Conservation (phyloP, 2,797 vertebrate species). For the Amblyraja radiata region DNA sequence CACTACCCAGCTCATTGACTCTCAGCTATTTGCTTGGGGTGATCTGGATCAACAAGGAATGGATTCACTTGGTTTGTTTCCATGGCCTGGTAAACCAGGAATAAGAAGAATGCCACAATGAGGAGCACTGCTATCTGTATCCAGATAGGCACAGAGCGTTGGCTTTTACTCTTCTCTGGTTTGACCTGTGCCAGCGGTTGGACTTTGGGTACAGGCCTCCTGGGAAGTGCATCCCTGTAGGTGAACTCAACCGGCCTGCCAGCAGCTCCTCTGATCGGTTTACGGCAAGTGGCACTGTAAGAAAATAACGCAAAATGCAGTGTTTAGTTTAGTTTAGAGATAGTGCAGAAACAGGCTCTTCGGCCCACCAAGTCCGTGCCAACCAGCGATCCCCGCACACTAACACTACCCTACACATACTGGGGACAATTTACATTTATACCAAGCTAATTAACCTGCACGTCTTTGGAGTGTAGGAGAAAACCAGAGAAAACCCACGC, state of each 20-base stretch:
- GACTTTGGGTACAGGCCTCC: slow-evolving; percentile 48
- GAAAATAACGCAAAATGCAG: slow-evolving; percentile 33
- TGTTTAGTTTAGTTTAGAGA: too few species aligned
- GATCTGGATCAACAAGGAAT: slow-evolving; percentile 50
- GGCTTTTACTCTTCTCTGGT: slow-evolving; percentile 57
- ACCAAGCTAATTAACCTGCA: too few species aligned
- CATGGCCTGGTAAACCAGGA: slow-evolving; percentile 89
- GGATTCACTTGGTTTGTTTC: slow-evolving; percentile 78
- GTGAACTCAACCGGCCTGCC: slow-evolving; percentile 66
- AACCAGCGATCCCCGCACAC: too few species aligned
- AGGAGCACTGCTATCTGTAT: slow-evolving; percentile 76
- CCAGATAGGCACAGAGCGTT: slow-evolving; percentile 68
- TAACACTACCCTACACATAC: too few species aligned
- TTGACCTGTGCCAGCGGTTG: slow-evolving; percentile 55
- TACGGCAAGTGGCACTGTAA: slow-evolving; percentile 80
- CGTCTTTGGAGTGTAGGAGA: too few species aligned
- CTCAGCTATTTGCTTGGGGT: not conserved
- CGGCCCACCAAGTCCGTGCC: too few species aligned
- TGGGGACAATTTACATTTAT: too few species aligned
- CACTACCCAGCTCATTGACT: not conserved
- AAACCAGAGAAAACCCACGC: too few species aligned
- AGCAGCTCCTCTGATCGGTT: slow-evolving; percentile 87
- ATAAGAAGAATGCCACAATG: slow-evolving; percentile 66
- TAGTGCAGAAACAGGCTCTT: too few species aligned
- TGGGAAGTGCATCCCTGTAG: slow-evolving; percentile 24